Percentiles rank a stretch among this genome's conserved stretches.
These are phyloP conservation scores for Halictus ligatus DNA, from an alignment of 2,888 invertebrate species.

Conservation along the genomic window DNA sequence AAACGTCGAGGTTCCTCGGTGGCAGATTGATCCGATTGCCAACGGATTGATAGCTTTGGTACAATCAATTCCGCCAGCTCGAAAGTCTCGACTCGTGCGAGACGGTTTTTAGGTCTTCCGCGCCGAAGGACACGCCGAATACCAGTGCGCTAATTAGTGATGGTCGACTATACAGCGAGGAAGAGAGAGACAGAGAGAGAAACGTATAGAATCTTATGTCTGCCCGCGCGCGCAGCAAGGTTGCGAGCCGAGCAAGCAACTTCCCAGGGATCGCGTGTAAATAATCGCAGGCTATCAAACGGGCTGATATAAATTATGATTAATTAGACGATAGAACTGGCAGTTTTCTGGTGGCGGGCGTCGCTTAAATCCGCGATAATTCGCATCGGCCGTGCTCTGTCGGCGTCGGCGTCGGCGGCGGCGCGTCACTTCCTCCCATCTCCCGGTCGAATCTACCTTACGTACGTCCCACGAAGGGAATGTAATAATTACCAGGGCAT, in stretches of 20 bases:
- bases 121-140: neutral
- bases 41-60: neutral
- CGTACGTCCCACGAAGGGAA: conserved; percentile 67
- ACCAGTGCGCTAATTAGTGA: neutral
- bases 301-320: conserved; percentile 48
- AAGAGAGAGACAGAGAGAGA: neutral
- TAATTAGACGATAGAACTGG: conserved; percentile 59
- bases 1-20: neutral
- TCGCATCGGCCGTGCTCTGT: conserved; percentile 23
- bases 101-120: neutral
- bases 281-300: conserved; percentile 44
- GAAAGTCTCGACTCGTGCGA: neutral
- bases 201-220: neutral
- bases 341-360: conserved; percentile 46
- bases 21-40: neutral
- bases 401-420: conserved; percentile 10
- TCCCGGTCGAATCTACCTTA: conserved; percentile 49
- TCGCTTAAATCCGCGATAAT: conserved; percentile 44
- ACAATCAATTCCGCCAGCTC: conserved; percentile 4
- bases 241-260: neutral
- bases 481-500: conserved; percentile 79
- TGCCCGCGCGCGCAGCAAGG: neutral
- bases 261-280: conserved; percentile 23
- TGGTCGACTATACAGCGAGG: neutral
- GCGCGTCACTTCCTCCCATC: conserved; percentile 52